A percentile compares a stretch with the other conserved stretches of the same genome.
Evolutionary conservation across 2,888 invertebrate species (phyloP).

Genomic region (Yponomeuta evonymella): DNA sequence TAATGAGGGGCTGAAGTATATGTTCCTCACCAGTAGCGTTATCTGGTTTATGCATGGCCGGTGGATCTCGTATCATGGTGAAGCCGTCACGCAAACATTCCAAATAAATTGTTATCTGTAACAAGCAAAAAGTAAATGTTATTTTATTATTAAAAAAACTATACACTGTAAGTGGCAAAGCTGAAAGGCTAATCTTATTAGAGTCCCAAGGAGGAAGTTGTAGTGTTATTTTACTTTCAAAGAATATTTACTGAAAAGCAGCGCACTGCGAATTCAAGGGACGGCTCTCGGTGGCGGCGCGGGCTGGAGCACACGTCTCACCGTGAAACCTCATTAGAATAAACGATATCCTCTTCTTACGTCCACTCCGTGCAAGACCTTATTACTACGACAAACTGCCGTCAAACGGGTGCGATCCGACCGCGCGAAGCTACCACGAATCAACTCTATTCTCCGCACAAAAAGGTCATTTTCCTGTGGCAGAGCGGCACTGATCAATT

Average conservation of each 20-base stretch:
- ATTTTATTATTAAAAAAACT: not conserved
- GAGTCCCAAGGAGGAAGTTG: not conserved
- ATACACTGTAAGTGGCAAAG: not conserved
- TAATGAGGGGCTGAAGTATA: not conserved
- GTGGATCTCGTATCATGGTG: slow-evolving; percentile 72
- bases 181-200: not conserved
- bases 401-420: slow-evolving; percentile 59
- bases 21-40: slow-evolving; percentile 47
- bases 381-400: slow-evolving; percentile 74
- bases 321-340: slow-evolving; percentile 72
- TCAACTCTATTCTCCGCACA: not conserved
- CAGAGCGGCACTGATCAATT: not conserved
- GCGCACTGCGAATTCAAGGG: slow-evolving; percentile 26
- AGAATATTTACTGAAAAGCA: slow-evolving; percentile 35
- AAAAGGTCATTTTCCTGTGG: slow-evolving; percentile 3
- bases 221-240: slow-evolving; percentile 20
- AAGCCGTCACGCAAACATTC: slow-evolving; percentile 63
- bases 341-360: slow-evolving; percentile 75
- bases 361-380: slow-evolving; percentile 71
- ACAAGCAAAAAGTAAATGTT: slow-evolving; percentile 33
- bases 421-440: slow-evolving; percentile 21
- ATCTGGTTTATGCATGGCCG: slow-evolving; percentile 74
- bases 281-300: slow-evolving; percentile 32
- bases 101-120: slow-evolving; percentile 46
- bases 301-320: slow-evolving; percentile 46